These are phyloP conservation scores for Chironomus tentans DNA, from an alignment of 2,888 invertebrate species.

Conservation along the genomic window DNA sequence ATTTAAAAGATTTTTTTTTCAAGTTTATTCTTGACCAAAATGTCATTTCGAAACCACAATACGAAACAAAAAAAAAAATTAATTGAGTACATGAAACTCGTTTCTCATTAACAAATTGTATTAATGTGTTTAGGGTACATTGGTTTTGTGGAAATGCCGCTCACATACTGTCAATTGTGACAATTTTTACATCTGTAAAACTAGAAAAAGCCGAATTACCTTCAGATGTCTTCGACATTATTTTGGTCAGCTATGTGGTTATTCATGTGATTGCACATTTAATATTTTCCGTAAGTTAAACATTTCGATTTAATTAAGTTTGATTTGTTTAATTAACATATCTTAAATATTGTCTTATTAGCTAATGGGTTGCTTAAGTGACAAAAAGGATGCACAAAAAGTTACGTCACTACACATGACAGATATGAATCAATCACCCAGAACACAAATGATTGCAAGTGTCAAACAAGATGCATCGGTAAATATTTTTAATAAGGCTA, in stretches of 20 bases:
- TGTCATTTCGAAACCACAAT: too few species aligned
- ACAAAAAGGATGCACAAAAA: slow-evolving; percentile 59
- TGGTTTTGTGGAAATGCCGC: slow-evolving; percentile 61
- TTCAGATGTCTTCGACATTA: slow-evolving; percentile 69
- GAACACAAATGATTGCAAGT: slow-evolving; percentile 58
- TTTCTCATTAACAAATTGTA: neutral
- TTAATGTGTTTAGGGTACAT: slow-evolving; percentile 46
- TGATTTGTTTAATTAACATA: too few species aligned
- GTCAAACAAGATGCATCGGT: slow-evolving; percentile 69
- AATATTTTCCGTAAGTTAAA: slow-evolving; percentile 64
- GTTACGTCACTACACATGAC: slow-evolving; percentile 80
- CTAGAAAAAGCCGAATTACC: slow-evolving; percentile 79
- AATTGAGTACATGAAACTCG: too few species aligned
- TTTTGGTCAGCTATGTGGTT: slow-evolving; percentile 78
- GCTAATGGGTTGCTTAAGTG: slow-evolving; percentile 59
- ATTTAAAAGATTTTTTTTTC: too few species aligned
- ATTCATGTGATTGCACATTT: slow-evolving; percentile 85
- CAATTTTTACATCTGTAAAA: slow-evolving; percentile 86
- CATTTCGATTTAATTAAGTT: neutral
- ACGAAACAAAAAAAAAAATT: too few species aligned
- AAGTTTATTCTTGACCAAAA: too few species aligned
- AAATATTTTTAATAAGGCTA: slow-evolving; percentile 35
- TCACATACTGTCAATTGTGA: slow-evolving; percentile 78
- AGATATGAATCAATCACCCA: slow-evolving; percentile 52
- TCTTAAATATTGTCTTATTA: slow-evolving; percentile 27